Percentiles rank a stretch among this genome's conserved stretches.
phyloP scores from a whole-genome alignment of 2,113 vertebrate genomes.

The Python bivittatus region DNA sequence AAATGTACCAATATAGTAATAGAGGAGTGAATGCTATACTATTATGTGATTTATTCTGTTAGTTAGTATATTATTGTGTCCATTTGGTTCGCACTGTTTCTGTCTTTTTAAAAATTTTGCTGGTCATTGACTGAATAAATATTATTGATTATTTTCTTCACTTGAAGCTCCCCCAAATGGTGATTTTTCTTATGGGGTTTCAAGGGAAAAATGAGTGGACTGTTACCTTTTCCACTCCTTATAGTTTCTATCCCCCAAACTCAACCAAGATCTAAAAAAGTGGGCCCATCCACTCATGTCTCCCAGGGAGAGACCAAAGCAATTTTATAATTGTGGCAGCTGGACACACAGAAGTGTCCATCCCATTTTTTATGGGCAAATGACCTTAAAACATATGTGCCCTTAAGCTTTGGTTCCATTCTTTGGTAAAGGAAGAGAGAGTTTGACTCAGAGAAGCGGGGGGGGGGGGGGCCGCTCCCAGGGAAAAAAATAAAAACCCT shows the following conservation, averaged over 20 bases:
- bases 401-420: neutral
- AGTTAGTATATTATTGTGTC: too few relatives aligned
- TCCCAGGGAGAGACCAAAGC: neutral
- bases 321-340: neutral
- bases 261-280: neutral
- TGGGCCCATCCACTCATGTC: neutral
- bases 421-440: neutral
- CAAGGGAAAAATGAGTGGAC: neutral
- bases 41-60: too few relatives aligned
- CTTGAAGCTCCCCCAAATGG: neutral
- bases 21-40: too few relatives aligned
- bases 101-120: too few relatives aligned
- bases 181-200: neutral
- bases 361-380: neutral
- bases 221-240: neutral
- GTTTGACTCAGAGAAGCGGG: neutral
- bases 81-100: too few relatives aligned
- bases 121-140: too few relatives aligned
- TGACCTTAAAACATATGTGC: neutral
- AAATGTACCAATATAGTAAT: too few relatives aligned
- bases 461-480: too few relatives aligned
- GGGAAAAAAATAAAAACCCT: too few relatives aligned
- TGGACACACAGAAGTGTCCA: neutral
- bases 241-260: neutral
- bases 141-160: too few relatives aligned